Conservation (phyloP, 2,113 vertebrate genomes). For the Colistium nudipinnis region DNA sequence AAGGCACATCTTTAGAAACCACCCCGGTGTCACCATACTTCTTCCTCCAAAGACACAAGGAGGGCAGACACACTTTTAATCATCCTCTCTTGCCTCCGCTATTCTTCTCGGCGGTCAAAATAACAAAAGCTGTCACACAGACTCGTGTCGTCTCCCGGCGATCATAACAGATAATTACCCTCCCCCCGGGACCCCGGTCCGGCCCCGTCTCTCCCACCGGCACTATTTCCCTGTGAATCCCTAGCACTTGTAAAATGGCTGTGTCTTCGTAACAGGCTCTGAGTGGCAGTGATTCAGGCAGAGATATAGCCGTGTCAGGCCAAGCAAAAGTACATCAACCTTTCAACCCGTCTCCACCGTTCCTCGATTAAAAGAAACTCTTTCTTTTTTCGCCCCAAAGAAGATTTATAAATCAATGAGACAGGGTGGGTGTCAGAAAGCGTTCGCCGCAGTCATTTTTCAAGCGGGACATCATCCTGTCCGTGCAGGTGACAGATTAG, state of each 20-base stretch:
- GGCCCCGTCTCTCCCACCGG: slow-evolving; percentile 67
- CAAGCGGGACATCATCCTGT: slow-evolving; percentile 62
- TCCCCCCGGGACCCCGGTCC: slow-evolving; percentile 65
- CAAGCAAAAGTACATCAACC: slow-evolving; percentile 75
- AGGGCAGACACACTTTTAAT: slow-evolving; percentile 78
- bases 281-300: slow-evolving; percentile 77
- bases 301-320: slow-evolving; percentile 67
- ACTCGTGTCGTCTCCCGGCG: slow-evolving; percentile 77
- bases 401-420: slow-evolving; percentile 76
- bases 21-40: slow-evolving; percentile 70
- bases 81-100: slow-evolving; percentile 63
- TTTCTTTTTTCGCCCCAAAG: slow-evolving; percentile 51
- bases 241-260: slow-evolving; percentile 71
- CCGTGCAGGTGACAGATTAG: slow-evolving; percentile 43
- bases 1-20: slow-evolving; percentile 71
- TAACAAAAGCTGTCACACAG: slow-evolving; percentile 79
- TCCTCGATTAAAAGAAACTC: slow-evolving; percentile 50
- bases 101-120: slow-evolving; percentile 72
- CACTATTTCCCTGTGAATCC: slow-evolving; percentile 68
- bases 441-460: slow-evolving; percentile 66
- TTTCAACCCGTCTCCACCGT: slow-evolving; percentile 49
- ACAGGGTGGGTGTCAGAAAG: slow-evolving; percentile 62
- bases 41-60: slow-evolving; percentile 78
- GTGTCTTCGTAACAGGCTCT: slow-evolving; percentile 77
- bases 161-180: slow-evolving; percentile 85